Evolutionary conservation across 2,797 vertebrate genomes (phyloP).

Genomic region (Pygocentrus nattereri): DNA sequence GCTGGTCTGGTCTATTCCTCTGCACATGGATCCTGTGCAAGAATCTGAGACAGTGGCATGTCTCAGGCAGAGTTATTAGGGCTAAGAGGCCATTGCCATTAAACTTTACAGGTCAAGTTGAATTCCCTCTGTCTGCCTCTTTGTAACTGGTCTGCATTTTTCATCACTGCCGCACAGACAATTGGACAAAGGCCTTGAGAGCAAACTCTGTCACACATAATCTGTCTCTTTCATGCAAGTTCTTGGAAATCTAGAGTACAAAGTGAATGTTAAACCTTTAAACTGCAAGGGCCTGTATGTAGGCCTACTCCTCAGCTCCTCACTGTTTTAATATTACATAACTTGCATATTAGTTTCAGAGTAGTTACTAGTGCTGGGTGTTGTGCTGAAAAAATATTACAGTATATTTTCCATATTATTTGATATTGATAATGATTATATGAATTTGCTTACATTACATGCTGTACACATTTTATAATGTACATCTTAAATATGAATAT

Average conservation of each 20-base stretch:
- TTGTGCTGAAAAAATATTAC: background rate
- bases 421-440: background rate
- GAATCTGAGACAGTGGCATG: slow-evolving; percentile 1
- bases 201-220: background rate
- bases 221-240: background rate
- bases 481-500: no score
- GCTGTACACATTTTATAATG: no score
- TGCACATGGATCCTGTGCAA: background rate
- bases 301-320: background rate
- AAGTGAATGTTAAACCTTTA: background rate
- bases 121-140: background rate
- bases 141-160: background rate
- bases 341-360: background rate
- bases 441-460: no score
- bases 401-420: background rate
- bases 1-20: background rate
- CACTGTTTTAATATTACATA: background rate
- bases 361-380: background rate
- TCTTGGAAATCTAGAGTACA: background rate
- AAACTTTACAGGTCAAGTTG: background rate
- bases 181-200: background rate
- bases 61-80: slow-evolving; percentile 6
- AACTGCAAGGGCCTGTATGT: background rate
- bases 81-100: background rate
- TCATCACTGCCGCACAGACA: slow-evolving; percentile 4